phyloP scores from a whole-genome alignment of 2,797 vertebrate species.

The Myotis pilosus region DNA sequence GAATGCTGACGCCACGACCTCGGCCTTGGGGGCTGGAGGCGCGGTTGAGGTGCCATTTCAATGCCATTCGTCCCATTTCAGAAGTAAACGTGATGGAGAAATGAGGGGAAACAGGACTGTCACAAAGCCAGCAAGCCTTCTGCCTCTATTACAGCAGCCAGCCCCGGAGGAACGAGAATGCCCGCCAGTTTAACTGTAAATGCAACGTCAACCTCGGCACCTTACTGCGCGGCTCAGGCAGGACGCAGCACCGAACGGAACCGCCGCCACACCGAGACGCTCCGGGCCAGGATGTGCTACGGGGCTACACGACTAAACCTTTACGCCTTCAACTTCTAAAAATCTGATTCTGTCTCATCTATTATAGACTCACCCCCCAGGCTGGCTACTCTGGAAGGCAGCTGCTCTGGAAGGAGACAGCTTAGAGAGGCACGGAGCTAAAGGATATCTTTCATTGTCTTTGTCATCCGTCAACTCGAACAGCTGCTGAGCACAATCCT shows the following conservation, averaged over 20 bases:
- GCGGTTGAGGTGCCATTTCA: too few species aligned
- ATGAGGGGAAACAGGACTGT: neutral
- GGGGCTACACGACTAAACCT: neutral
- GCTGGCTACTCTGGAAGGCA: neutral
- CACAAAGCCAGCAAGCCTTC: neutral
- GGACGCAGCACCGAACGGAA: neutral
- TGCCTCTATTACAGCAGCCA: neutral
- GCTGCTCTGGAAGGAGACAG: neutral
- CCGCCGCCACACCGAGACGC: fast-evolving
- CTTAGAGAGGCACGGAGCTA: neutral
- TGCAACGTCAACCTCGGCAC: fast-evolving
- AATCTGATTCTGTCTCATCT: too few species aligned
- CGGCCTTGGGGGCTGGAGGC: neutral
- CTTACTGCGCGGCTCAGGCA: fast-evolving
- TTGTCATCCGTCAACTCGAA: slow-evolving; percentile 90
- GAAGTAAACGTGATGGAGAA: neutral
- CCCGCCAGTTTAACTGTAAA: neutral
- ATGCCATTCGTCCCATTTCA: neutral
- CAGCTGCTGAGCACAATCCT: slow-evolving; percentile 91
- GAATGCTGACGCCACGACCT: neutral
- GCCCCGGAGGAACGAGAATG: neutral
- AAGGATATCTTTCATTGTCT: slow-evolving; percentile 94
- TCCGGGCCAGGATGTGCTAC: fast-evolving
- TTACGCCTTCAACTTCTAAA: neutral
- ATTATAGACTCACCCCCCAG: neutral